phyloP scores from a whole-genome alignment of 2,113 vertebrate species.

The Suricata suricatta region DNA sequence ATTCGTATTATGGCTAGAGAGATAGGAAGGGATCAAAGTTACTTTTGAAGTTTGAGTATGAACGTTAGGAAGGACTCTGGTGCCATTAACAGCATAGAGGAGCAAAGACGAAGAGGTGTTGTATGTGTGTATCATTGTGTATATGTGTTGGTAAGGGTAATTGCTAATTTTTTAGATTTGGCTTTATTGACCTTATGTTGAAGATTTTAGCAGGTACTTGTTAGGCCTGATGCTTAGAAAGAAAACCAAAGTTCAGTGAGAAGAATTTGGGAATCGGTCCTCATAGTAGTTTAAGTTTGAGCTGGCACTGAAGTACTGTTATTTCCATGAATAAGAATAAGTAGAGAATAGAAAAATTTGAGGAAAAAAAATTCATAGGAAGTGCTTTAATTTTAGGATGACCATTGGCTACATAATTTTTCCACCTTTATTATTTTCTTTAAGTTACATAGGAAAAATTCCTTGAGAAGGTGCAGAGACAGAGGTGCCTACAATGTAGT shows the following conservation, averaged over 20 bases:
- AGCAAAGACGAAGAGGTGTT: not conserved
- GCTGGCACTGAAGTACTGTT: not conserved
- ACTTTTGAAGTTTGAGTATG: not conserved
- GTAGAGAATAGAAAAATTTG: not conserved
- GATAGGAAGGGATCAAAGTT: not conserved
- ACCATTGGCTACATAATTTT: not conserved
- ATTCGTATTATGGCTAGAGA: not conserved
- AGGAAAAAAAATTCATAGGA: not conserved
- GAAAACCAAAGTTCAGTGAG: not conserved
- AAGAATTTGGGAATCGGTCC: not conserved
- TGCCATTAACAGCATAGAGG: not conserved
- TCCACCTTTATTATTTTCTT: not conserved
- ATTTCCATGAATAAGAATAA: not conserved
- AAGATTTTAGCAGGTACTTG: not conserved
- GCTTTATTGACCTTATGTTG: not conserved
- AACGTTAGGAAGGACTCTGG: not conserved
- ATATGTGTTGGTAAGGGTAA: not conserved
- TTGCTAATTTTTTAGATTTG: not conserved
- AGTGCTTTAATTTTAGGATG: slow-evolving; percentile 26
- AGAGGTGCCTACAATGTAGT: not conserved
- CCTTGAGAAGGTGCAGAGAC: not conserved
- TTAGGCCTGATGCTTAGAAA: not conserved
- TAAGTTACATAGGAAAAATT: not conserved
- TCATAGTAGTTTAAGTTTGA: not conserved
- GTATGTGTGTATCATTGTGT: not conserved